These are phyloP conservation scores for Hippopotamus amphibius DNA, from an alignment of 2,113 vertebrate genomes.

Conservation along the genomic window DNA sequence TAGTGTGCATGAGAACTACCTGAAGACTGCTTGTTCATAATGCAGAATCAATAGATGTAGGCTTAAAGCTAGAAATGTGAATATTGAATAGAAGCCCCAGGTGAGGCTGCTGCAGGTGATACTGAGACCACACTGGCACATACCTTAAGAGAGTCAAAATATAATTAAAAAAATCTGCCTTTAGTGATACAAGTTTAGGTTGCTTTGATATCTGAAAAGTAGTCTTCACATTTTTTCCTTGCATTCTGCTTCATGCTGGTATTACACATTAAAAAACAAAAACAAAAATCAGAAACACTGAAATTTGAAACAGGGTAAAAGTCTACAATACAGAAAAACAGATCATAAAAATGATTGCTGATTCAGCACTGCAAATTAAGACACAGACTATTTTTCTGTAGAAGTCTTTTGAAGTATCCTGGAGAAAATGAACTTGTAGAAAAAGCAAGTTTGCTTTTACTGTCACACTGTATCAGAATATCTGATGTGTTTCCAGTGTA, in stretches of 20 bases:
- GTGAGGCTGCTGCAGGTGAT: not conserved
- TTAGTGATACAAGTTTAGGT: not conserved
- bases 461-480: not conserved
- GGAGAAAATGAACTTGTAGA: conserved; percentile 11
- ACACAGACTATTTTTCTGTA: not conserved
- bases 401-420: not conserved
- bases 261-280: not conserved
- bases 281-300: not conserved
- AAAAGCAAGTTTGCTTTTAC: not conserved
- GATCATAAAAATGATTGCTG: not conserved
- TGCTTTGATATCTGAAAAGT: not conserved
- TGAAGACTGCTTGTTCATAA: not conserved
- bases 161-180: not conserved
- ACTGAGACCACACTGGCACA: not conserved
- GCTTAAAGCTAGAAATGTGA: not conserved
- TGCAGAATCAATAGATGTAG: not conserved
- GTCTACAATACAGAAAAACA: not conserved
- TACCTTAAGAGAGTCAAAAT: not conserved
- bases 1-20: not conserved
- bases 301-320: not conserved
- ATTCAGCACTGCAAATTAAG: not conserved
- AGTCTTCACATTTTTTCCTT: not conserved
- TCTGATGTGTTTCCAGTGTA: not conserved
- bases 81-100: not conserved
- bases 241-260: not conserved